Evolutionary conservation across 2,888 invertebrate genomes (phyloP), one percentile per base, ranked within the genome.

Genomic region (Drosophila paranaensis): DNA sequence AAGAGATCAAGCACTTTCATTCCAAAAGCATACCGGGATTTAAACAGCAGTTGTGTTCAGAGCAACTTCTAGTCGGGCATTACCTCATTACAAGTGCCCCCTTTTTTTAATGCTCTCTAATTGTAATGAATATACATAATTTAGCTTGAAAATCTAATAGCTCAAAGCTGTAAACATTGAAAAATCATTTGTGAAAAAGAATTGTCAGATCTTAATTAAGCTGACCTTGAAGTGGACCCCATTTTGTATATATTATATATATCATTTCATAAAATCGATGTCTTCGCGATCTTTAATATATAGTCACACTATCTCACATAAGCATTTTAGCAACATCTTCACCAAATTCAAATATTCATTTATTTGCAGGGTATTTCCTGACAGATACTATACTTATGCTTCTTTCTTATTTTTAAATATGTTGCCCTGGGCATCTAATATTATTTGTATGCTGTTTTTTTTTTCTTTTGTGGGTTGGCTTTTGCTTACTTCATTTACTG

Each of bases 371-470:
- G 37, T 48, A 63, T 51, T 25, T 27, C 0, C 6, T n/a, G n/a
- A 10, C 10, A 13, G 27, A 42, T 9, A 20, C 3, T 14, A 25
- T 6, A 27, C 46, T 54, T 10, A 16, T 60, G 20, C 53, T 56
- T 35, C 30, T 37, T 16, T 64, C 48, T 70, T 56, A 63, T 64
- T 81, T 82, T 79, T 79, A 64, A 84, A 72, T 71, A 66, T 68
- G 69, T 74, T 68, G 80, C 82, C 56, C 42, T 13, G 39, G 68
- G 79, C 43, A 67, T 55, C 27, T n/a, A n/a, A 46, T 46, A 27
- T 9, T 46, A 46, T 69, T 74, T 72, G 60, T 70, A 70, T 67
- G 30, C 50, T 20, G 43, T 33, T 40, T 37, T 33, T 33, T 40
- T 37, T 33, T 20, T 20, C 20, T 42, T 13, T 50, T 62, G 42